Conservation (phyloP, 2,888 invertebrate species). For the Asteroscopus sphinx region DNA sequence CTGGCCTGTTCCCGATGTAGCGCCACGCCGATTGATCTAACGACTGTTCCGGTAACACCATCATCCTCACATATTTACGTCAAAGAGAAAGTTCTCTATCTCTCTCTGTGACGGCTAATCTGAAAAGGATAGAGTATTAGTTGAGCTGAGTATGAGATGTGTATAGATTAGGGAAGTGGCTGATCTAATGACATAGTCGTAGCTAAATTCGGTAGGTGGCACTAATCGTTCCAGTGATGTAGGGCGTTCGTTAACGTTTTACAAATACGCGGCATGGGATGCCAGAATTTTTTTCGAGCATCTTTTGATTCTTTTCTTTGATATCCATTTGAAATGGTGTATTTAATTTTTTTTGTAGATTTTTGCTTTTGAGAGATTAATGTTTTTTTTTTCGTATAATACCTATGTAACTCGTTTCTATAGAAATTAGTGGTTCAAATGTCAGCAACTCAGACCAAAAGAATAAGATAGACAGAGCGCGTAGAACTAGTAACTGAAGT, state of each 20-base stretch:
- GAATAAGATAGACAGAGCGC: no score
- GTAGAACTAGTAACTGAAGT: no score
- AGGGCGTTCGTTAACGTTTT: conserved; percentile 64
- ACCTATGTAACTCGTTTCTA: no score
- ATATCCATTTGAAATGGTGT: conserved; percentile 68
- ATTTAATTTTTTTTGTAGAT: conserved; percentile 48
- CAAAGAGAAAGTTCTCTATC: conserved; percentile 59
- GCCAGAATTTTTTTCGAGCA: conserved; percentile 57
- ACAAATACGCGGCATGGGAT: conserved; percentile 71
- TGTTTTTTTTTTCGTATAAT: conserved; percentile 24
- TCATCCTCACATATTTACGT: conserved; percentile 61
- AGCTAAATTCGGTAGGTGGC: conserved; percentile 79
- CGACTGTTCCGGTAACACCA: conserved; percentile 73
- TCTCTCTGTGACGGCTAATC: conserved; percentile 45
- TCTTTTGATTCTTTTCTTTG: conserved; percentile 58
- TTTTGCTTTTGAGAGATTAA: conserved; percentile 38
- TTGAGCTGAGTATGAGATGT: conserved; percentile 48
- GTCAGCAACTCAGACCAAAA: no score
- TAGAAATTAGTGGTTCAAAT: conserved; percentile 34
- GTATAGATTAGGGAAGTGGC: conserved; percentile 74
- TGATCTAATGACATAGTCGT: conserved; percentile 78
- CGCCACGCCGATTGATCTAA: conserved; percentile 86
- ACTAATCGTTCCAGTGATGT: conserved; percentile 79
- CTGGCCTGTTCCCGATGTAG: conserved; percentile 80
- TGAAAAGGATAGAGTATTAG: conserved; percentile 44